These are phyloP conservation scores for Strix occidentalis DNA, from an alignment of 2,797 vertebrate species.

Conservation along the genomic window DNA sequence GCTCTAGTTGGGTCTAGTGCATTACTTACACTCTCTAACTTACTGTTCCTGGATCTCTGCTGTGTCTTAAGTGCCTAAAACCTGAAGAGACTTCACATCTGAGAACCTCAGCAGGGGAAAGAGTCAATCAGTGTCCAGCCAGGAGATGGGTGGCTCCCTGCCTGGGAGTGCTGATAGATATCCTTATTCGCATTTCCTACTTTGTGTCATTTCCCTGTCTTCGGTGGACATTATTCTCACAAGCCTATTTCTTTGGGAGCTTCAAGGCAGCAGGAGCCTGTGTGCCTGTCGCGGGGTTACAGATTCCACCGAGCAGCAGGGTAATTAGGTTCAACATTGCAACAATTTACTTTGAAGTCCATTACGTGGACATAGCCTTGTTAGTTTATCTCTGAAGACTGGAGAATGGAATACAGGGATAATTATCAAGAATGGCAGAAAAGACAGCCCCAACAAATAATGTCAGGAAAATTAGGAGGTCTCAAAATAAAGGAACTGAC, in stretches of 20 bases:
- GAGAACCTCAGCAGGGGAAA: not conserved
- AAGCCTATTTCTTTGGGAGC: not conserved
- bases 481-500: conserved; percentile 26
- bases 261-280: not conserved
- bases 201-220: not conserved
- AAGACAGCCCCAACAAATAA: conserved; percentile 16
- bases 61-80: not conserved
- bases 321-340: conserved; percentile 5
- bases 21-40: not conserved
- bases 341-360: conserved; percentile 42
- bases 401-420: not conserved
- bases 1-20: not conserved
- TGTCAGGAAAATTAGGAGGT: conserved; percentile 27
- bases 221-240: not conserved
- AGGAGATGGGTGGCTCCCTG: not conserved
- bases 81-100: not conserved
- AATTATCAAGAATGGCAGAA: not conserved
- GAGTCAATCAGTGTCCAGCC: not conserved
- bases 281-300: not conserved
- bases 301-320: not conserved
- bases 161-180: not conserved
- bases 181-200: not conserved
- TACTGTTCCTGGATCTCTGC: not conserved
- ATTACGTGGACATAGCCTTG: not conserved
- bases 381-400: conserved; percentile 30